These are phyloP conservation scores for Sycophila sp. DNA, from an alignment of 1,140 invertebrate species.

Conservation along the genomic window DNA sequence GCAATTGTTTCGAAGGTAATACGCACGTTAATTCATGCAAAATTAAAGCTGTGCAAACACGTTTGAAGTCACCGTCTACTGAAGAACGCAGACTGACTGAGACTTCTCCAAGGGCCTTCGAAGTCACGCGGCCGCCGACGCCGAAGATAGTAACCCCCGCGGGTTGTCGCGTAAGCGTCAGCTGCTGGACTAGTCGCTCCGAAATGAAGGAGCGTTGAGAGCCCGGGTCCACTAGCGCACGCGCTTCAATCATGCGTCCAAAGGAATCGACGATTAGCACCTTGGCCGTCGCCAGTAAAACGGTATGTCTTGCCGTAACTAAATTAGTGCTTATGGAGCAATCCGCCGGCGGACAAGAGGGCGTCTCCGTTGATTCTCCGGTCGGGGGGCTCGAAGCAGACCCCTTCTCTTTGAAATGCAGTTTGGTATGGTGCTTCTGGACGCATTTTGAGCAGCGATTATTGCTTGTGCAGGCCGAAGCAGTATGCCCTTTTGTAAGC, in stretches of 20 bases:
- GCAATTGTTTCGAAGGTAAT: not conserved
- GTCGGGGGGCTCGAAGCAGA: too few relatives aligned
- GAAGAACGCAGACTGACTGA: not conserved
- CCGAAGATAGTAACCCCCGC: not conserved
- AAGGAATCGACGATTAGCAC: not conserved
- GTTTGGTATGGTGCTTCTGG: too few relatives aligned
- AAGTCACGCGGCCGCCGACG: not conserved
- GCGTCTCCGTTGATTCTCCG: too few relatives aligned
- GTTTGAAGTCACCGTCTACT: not conserved
- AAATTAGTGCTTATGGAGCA: too few relatives aligned
- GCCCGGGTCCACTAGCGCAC: not conserved
- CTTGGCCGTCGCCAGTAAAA: not conserved
- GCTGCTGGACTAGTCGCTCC: not conserved
- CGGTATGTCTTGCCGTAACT: not conserved
- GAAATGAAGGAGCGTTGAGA: not conserved
- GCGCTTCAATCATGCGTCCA: not conserved
- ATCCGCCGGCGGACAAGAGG: too few relatives aligned
- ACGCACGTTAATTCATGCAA: not conserved
- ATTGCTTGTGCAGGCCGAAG: too few relatives aligned
- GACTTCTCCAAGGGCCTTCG: not conserved
- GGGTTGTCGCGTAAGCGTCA: not conserved
- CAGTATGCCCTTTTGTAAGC: too few relatives aligned
- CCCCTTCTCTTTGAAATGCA: too few relatives aligned
- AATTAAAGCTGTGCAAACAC: not conserved
- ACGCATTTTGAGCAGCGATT: too few relatives aligned